phyloP scores from a whole-genome alignment of 2,888 invertebrate species.

The Tipula unca region DNA sequence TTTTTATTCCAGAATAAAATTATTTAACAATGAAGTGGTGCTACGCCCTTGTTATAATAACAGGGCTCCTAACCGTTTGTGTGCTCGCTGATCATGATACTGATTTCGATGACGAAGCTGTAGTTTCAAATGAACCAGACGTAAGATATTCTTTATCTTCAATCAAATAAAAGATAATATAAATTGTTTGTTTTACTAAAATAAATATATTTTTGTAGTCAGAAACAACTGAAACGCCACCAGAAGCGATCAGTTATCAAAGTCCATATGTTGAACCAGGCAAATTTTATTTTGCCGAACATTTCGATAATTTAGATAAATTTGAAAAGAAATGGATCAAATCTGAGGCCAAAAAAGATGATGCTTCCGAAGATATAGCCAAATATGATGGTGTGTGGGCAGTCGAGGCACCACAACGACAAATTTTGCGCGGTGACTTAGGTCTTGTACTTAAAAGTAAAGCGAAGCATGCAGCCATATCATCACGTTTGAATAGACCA shows the following conservation, averaged over 20 bases:
- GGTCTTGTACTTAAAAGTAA: slow-evolving; percentile 87
- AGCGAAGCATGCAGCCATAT: slow-evolving; percentile 93
- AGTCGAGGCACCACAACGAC: slow-evolving; percentile 66
- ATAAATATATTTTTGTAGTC: background rate
- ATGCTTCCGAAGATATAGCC: slow-evolving; percentile 76
- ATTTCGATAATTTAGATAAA: slow-evolving; percentile 68
- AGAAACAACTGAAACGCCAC: background rate
- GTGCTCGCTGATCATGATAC: background rate
- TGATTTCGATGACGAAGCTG: background rate
- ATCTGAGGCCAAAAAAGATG: slow-evolving; percentile 88
- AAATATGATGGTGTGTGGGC: slow-evolving; percentile 87
- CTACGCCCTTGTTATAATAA: background rate
- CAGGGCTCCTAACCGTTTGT: background rate
- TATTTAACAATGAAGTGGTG: background rate
- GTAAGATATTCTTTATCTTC: background rate
- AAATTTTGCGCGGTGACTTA: slow-evolving; percentile 72
- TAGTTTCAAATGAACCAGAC: background rate
- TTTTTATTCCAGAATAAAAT: background rate
- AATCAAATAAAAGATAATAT: background rate
- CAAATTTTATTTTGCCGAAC: slow-evolving; percentile 68
- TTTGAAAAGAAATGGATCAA: slow-evolving; percentile 76
- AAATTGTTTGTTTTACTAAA: background rate
- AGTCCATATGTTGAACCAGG: slow-evolving; percentile 59
- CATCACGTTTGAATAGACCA: slow-evolving; percentile 64
- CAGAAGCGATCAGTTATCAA: slow-evolving; percentile 47